Evolutionary conservation across 1,140 invertebrate species (phyloP).

Genomic region (Leptopilina clavipes): DNA sequence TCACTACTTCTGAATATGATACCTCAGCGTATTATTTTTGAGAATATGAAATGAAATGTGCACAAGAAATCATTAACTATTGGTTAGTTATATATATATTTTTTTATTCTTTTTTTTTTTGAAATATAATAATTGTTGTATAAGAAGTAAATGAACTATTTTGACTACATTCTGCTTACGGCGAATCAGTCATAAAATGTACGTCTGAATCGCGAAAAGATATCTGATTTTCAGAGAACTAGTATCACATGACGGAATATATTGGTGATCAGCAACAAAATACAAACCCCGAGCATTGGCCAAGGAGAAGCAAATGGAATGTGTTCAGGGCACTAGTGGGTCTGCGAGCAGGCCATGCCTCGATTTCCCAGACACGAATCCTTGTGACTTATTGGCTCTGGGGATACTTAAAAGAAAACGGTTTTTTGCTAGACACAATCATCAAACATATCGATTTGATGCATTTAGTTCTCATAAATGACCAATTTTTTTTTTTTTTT

Average conservation of each 20-base stretch:
- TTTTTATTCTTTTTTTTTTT: constrained; percentile 2
- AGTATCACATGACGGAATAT: constrained; percentile 64
- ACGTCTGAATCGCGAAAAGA: constrained; percentile 49
- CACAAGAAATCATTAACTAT: constrained; percentile 17
- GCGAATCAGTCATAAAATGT: constrained; percentile 39
- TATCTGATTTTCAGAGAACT: constrained; percentile 62
- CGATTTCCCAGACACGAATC: constrained; percentile 69
- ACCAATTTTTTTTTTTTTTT: constrained; percentile 44
- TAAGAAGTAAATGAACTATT: constrained; percentile 37
- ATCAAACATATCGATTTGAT: constrained; percentile 68
- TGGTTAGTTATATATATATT: not conserved
- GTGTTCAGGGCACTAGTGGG: constrained; percentile 70
- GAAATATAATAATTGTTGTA: constrained; percentile 30
- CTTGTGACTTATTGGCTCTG: constrained; percentile 68
- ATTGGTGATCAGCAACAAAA: constrained; percentile 71
- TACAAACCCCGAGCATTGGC: constrained; percentile 71
- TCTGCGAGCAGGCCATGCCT: constrained; percentile 70
- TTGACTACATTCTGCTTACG: constrained; percentile 42
- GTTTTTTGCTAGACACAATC: constrained; percentile 69
- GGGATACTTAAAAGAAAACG: constrained; percentile 70
- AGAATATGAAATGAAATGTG: constrained; percentile 14
- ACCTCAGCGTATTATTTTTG: not conserved
- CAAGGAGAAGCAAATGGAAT: constrained; percentile 71
- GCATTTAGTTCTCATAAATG: constrained; percentile 61
- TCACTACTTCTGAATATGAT: constrained; percentile 26